Percentiles rank a stretch among this genome's conserved stretches.
Evolutionary conservation across 2,113 vertebrate species (phyloP).

Genomic region (Ancistrus triradiatus): DNA sequence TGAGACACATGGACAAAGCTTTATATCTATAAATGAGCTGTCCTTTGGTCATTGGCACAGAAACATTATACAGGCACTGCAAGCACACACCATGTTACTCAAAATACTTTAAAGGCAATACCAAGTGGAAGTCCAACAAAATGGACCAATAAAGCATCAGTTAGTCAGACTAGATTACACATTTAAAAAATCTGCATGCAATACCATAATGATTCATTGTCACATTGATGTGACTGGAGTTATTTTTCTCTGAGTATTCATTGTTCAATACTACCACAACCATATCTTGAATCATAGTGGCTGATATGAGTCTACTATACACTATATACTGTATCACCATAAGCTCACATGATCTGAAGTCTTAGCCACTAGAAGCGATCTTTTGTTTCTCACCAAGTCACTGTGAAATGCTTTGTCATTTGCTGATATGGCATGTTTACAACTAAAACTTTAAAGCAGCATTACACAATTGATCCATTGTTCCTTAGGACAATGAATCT

Average conservation of each 20-base stretch:
- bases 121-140: conserved; percentile 15
- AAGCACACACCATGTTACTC: conserved; percentile 24
- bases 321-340: neutral
- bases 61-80: neutral
- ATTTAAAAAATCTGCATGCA: neutral
- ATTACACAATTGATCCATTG: no score
- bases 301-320: no score
- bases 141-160: conserved; percentile 25
- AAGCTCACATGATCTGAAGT: conserved; percentile 8
- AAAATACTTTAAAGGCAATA: conserved; percentile 36
- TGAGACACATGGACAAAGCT: neutral
- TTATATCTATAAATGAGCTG: neutral
- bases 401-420: neutral
- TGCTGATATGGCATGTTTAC: no score
- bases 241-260: neutral
- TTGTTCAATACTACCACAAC: neutral
- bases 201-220: conserved; percentile 4
- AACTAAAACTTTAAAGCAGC: no score
- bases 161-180: neutral
- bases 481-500: no score
- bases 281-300: neutral
- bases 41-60: neutral
- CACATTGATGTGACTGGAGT: neutral
- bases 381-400: conserved; percentile 18
- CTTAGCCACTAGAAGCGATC: neutral